phyloP scores from a whole-genome alignment of 2,888 invertebrate species.

The Hanleya hanleyi region DNA sequence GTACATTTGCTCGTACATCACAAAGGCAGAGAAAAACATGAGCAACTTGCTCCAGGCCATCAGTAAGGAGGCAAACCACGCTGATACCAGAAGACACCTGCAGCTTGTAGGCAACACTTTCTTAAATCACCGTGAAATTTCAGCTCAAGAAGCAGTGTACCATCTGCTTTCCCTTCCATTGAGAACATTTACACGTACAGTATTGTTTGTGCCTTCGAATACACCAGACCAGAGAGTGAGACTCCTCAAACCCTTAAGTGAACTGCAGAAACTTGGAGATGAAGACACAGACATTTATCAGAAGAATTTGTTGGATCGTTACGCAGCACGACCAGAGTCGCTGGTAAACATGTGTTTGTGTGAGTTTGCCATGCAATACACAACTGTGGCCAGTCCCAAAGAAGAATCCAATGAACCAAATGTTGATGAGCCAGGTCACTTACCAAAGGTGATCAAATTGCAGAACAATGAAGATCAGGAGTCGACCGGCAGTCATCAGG shows the following conservation, averaged over 20 bases:
- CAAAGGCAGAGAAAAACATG: slow-evolving; percentile 28
- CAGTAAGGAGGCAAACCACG: not conserved
- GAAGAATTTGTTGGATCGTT: too few species aligned
- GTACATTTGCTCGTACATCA: too few species aligned
- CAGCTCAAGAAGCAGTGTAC: slow-evolving; percentile 34
- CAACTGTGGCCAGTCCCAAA: too few species aligned
- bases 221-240: not conserved
- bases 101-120: slow-evolving; percentile 21
- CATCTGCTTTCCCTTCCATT: slow-evolving; percentile 27
- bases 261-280: too few species aligned
- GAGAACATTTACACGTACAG: slow-evolving; percentile 18
- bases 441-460: slow-evolving; percentile 4
- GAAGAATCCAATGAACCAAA: too few species aligned
- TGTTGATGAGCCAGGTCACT: too few species aligned
- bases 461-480: too few species aligned
- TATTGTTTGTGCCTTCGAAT: not conserved
- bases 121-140: slow-evolving; percentile 24
- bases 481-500: too few species aligned
- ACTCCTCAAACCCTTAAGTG: too few species aligned
- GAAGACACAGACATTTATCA: slow-evolving; percentile 19
- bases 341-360: too few species aligned
- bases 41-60: slow-evolving; percentile 10
- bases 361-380: too few species aligned
- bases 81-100: not conserved
- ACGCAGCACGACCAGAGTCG: too few species aligned